phyloP scores from a whole-genome alignment of 2,113 vertebrate species.

The Brevimyrus niger region DNA sequence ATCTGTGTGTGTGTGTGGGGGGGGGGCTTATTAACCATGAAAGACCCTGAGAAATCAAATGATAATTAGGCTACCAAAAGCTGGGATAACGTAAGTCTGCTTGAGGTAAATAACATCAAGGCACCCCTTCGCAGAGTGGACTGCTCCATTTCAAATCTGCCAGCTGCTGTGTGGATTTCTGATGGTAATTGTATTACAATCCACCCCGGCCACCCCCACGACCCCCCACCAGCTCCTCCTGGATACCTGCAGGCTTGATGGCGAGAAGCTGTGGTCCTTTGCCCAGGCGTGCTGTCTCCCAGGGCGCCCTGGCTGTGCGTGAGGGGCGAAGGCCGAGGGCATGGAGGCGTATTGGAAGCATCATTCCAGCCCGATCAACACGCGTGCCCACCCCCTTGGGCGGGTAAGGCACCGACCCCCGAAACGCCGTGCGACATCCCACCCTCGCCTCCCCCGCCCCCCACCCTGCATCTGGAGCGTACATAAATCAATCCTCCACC shows the following conservation, averaged over 20 bases:
- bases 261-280: not conserved
- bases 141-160: slow-evolving; percentile 20
- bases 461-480: not conserved
- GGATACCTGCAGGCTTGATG: slow-evolving; percentile 9
- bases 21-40: not conserved
- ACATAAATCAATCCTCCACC: slow-evolving; percentile 10
- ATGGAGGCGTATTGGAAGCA: not conserved
- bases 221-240: not conserved
- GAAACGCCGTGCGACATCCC: too few relatives aligned
- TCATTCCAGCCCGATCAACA: not conserved
- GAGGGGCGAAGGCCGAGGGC: not conserved
- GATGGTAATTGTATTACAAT: slow-evolving; percentile 34
- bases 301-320: not conserved
- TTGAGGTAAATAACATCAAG: not conserved
- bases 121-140: slow-evolving; percentile 9
- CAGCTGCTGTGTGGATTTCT: slow-evolving; percentile 34
- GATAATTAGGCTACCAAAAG: not conserved
- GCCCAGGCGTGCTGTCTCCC: not conserved
- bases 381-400: not conserved
- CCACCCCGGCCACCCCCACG: not conserved
- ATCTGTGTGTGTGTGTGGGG: not conserved
- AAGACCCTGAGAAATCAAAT: not conserved
- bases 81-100: not conserved
- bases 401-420: not conserved
- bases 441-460: not conserved